phyloP scores from a whole-genome alignment of 2,797 vertebrate species.

The Malacoctenus gilli region DNA sequence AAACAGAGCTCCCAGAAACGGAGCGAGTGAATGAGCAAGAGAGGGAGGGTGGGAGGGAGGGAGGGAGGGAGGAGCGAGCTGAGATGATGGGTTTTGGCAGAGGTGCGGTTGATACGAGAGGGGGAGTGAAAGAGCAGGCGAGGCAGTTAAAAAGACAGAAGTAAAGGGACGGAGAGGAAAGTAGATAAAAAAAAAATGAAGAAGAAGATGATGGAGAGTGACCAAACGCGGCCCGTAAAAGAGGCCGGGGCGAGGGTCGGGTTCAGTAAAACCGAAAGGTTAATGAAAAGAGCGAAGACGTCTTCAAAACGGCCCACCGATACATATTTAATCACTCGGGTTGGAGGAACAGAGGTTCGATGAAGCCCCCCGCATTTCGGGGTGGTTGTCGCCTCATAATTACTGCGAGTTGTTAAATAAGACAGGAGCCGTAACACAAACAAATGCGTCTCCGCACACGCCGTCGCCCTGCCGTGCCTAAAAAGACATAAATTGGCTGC shows the following conservation, averaged over 20 bases:
- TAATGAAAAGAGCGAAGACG: slow-evolving; percentile 1
- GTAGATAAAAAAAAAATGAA: slow-evolving; percentile 22
- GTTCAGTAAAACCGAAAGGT: slow-evolving; percentile 14
- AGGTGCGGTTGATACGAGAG: slow-evolving; percentile 36
- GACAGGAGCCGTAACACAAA: slow-evolving; percentile 41
- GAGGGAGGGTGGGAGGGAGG: slow-evolving; percentile 6
- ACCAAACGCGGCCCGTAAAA: slow-evolving; percentile 7
- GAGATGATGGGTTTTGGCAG: slow-evolving; percentile 49
- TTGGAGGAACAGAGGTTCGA: background rate
- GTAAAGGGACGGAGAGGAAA: slow-evolving; percentile 20
- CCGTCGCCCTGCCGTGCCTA: slow-evolving; percentile 28
- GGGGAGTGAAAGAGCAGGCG: slow-evolving; percentile 19
- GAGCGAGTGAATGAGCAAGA: slow-evolving; percentile 9
- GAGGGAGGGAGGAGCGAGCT: slow-evolving; percentile 14
- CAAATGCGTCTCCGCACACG: slow-evolving; percentile 11
- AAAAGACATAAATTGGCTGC: slow-evolving; percentile 55
- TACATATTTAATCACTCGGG: slow-evolving; percentile 26
- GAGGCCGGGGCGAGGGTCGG: background rate
- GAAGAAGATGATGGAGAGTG: slow-evolving; percentile 11
- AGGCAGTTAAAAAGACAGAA: slow-evolving; percentile 33
- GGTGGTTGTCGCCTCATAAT: slow-evolving; percentile 22
- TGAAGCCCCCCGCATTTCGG: slow-evolving; percentile 16
- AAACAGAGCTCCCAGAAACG: slow-evolving; percentile 31
- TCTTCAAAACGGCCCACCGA: slow-evolving; percentile 1
- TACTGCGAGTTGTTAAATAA: slow-evolving; percentile 36